Evolutionary conservation across 2,797 vertebrate species (phyloP), one percentile per base, ranked within the genome.

Genomic region (Hoplostethus mediterraneus): DNA sequence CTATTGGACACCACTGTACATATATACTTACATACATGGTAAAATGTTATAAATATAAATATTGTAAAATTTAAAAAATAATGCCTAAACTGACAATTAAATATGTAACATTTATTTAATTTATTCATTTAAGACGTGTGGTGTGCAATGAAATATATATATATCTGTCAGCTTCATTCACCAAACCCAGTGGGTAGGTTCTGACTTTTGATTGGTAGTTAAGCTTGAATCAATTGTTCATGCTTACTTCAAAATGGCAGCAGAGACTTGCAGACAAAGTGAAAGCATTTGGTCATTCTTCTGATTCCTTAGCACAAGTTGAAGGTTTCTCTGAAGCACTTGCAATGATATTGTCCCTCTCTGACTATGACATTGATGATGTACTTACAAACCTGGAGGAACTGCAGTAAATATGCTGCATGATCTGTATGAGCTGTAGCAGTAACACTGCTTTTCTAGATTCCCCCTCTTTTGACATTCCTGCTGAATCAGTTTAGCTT

Each of bases 401-500:
- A 36, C 53, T 63, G 51, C n/a, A 65, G 53, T 4, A 40, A 44
- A 70, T 60, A 36, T 36, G 25, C 36, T 62, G 25, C 42, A 13
- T 31, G 31, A 63, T 53, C 28, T 28, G 28, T 28, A 7, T n/a
- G 14, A 25, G 14, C 68, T 59, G 5, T 21, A 44, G 70, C 58
- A 16, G 10, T 8, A 52, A 63, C 14, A 31, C 11, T n/a, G 1
- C 42, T 25, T 5, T 0, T n/a, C 61, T 45, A 49, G 75, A 82
- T 66, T 28, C 70, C 33, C 33, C 33, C 25, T 21, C 21, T 57
- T 77, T 76, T 73, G 38, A 40, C 70, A 49, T 59, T 63, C 12
- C 25, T 47, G 6, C 44, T 69, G 36, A 72, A 75, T 79, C 62
- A 49, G 78, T 68, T 64, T 4, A 21, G 30, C 52, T 52, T 68